These are phyloP conservation scores for Rhodeus uyekii DNA, from an alignment of 2,797 vertebrate genomes.

Conservation along the genomic window DNA sequence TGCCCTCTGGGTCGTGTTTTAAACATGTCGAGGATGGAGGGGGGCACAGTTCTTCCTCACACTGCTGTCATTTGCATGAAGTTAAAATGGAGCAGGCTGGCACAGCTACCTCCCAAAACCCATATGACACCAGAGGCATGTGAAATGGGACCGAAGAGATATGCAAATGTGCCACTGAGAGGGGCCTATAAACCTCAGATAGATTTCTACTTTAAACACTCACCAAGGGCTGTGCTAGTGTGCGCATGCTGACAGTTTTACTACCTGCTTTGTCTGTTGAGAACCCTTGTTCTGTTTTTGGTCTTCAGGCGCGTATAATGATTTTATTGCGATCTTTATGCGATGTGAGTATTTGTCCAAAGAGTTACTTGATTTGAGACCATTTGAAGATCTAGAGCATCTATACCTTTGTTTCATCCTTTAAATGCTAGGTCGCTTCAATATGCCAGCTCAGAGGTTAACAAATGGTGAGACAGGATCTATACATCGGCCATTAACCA, in stretches of 20 bases:
- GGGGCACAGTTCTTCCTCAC: neutral
- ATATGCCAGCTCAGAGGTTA: slow-evolving; percentile 25
- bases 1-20: slow-evolving; percentile 1
- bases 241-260: slow-evolving; percentile 25
- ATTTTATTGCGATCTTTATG: slow-evolving; percentile 9
- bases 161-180: slow-evolving; percentile 28
- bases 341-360: neutral
- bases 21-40: neutral
- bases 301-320: slow-evolving; percentile 18
- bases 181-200: slow-evolving; percentile 29
- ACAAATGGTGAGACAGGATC: slow-evolving; percentile 11
- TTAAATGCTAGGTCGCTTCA: neutral
- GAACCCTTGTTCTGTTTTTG: slow-evolving; percentile 9
- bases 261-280: slow-evolving; percentile 18
- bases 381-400: neutral
- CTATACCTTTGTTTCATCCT: neutral
- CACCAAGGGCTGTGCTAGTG: neutral
- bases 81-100: slow-evolving; percentile 39
- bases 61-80: slow-evolving; percentile 38
- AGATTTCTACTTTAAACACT: slow-evolving; percentile 13
- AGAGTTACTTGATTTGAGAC: slow-evolving; percentile 26
- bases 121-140: slow-evolving; percentile 34
- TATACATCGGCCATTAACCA: slow-evolving; percentile 13
- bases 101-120: slow-evolving; percentile 32
- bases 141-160: slow-evolving; percentile 17